Evolutionary conservation across 1,140 invertebrate species (phyloP), one percentile per base, ranked within the genome.

Genomic region (Diplogasteroides magnus): DNA sequence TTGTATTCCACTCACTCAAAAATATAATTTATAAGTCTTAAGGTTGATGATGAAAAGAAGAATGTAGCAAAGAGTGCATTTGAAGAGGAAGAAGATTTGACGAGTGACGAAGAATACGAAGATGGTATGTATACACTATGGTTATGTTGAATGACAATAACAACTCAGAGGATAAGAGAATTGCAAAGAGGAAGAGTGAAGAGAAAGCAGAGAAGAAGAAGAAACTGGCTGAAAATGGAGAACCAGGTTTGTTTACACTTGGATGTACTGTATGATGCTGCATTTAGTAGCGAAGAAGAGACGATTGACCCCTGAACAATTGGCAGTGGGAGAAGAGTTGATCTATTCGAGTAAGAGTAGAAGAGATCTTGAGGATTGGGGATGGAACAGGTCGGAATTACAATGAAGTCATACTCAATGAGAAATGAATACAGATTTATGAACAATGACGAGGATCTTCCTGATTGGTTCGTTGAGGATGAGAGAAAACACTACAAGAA

Each of bases 381-480:
- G 88, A 1, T 96, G 92, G 91, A 95, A 96, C 84, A 88, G 92
- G 74, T 70, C 2, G 25, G 23, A 58, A 27, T n/a, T 65, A 37
- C 28, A 13, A 64, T 32, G 1, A 25, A n/a, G 31, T 65, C n/a
- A 73, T 2, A 0, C 71, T 71, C 26, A 48, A 25, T 77, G 81
- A n/a, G n/a, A n/a, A n/a, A n/a, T n/a, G n/a, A n/a, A n/a, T n/a
- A 37, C 71, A 85, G 86, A 64, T 87, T 86, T 74, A 84, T 86
- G 74, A 85, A 82, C 78, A 85, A 87, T 77, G 95, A 98, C 83
- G 88, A 89, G 11, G 88, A 91, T 82, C 57, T 98, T 32, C 97
- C 97, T 0, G 90, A 91, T 74, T 99, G 97, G 97, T 99, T 99
- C 87, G 86, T 89, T 0, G 87, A 92, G 71, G 96, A 99, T 79